Evolutionary conservation across 2,113 vertebrate species (phyloP).

Genomic region (Corythaixoides concolor): DNA sequence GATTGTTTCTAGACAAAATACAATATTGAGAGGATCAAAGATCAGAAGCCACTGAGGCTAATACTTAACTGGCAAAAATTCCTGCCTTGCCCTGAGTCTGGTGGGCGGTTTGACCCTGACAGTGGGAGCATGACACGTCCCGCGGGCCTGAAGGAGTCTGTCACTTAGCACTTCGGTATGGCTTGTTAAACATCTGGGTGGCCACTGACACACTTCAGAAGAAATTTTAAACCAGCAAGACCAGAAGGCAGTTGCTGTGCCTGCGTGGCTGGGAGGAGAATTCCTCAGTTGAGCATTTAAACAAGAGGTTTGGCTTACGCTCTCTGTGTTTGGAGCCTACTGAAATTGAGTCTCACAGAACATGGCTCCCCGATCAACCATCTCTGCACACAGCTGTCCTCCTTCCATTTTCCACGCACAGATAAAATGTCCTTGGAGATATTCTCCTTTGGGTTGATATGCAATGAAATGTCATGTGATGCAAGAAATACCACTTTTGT

Average conservation of each 20-base stretch:
- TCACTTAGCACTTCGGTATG: rapidly evolving
- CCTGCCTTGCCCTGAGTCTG: background rate
- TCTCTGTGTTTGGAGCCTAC: background rate
- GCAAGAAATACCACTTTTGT: background rate
- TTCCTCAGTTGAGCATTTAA: background rate
- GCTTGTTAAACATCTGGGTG: background rate
- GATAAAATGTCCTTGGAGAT: background rate
- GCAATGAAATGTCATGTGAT: background rate
- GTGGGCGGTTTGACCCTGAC: background rate
- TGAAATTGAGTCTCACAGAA: background rate
- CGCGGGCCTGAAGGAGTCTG: background rate
- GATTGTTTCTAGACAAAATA: background rate
- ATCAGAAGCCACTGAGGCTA: background rate
- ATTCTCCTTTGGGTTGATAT: background rate
- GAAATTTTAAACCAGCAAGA: background rate
- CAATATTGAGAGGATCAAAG: background rate
- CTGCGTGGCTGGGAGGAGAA: background rate
- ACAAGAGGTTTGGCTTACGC: background rate
- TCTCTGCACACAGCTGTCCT: background rate
- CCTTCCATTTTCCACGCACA: background rate
- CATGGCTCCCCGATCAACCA: rapidly evolving
- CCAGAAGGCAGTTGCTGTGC: background rate
- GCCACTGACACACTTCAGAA: background rate
- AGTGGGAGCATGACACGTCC: background rate
- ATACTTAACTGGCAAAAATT: background rate